Evolutionary conservation across 2,888 invertebrate genomes (phyloP), one percentile per base, ranked within the genome.

Genomic region (Ecliptopera silaceata): DNA sequence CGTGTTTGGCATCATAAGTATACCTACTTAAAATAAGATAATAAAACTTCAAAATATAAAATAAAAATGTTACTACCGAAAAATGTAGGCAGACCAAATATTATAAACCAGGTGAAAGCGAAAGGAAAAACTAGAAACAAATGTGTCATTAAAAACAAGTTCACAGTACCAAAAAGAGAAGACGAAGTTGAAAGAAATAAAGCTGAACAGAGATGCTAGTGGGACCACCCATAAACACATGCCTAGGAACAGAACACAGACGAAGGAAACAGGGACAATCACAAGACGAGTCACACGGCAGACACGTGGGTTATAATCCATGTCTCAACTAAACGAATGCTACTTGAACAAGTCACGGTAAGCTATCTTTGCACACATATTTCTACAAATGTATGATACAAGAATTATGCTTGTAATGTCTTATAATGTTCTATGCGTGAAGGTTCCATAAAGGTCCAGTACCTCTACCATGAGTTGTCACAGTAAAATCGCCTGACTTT

Each of bases 181-280:
- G 39, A 56, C 39, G 31, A 34, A 36, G 17, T 55, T 50, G 55
- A 47, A 36, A 59, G 63, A 68, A 60, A 53, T 66, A 65, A 68
- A 77, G 75, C 75, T 63, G 62, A 34, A 70, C 68, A 66, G 51
- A 68, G 67, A 71, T 63, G 65, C 74, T 70, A 68, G 56, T 43
- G 71, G 74, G 77, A 69, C 78, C 75, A 77, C 79, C 76, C 75
- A 80, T 69, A 65, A 66, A 62, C 83, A 86, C 85, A 86, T 86
- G 85, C 88, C 80, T 75, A 70, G 68, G 74, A 72, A 77, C 62
- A 69, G 71, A 72, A 59, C 60, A 74, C 59, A 69, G 68, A 64
- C 64, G 52, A 70, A 56, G 61, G 62, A 70, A 64, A 73, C 70
- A 73, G 73, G 71, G 68, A 65, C 65, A 65, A 68, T 65, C 65